A percentile compares a stretch with the other conserved stretches of the same genome.
Evolutionary conservation across 2,797 vertebrate genomes (phyloP).

Genomic region (Acomys russatus): DNA sequence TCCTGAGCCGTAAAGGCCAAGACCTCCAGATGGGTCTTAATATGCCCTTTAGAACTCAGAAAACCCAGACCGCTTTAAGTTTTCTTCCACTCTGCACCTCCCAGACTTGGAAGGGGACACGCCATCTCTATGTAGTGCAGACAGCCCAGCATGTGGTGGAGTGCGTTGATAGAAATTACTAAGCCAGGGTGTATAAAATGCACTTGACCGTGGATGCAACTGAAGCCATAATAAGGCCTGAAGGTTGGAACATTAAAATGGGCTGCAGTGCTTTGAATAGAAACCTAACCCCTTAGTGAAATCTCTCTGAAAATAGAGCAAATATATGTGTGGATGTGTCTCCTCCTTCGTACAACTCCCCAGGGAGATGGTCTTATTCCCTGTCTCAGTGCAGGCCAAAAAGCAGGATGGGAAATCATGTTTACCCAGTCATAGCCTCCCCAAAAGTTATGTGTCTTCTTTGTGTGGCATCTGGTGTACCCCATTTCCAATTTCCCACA

Average conservation of each 20-base stretch:
- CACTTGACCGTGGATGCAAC: neutral
- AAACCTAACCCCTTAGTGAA: neutral
- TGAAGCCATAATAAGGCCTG: conserved; percentile 53
- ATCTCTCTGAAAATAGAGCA: neutral
- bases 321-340: neutral
- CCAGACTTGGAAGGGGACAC: neutral
- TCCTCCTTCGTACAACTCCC: neutral
- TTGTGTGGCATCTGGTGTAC: neutral
- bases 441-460: neutral
- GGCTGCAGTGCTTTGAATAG: conserved; percentile 22
- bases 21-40: neutral
- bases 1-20: conserved; percentile 57
- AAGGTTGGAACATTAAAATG: neutral
- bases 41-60: neutral
- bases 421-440: neutral
- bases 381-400: neutral
- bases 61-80: neutral
- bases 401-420: neutral
- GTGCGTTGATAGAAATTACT: neutral
- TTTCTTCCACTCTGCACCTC: neutral
- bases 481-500: neutral
- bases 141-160: neutral
- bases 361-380: neutral
- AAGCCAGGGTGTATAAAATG: conserved; percentile 51
- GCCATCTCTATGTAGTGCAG: neutral